Conservation (phyloP, 2,797 vertebrate species). For the Epinephelus malabaricus region DNA sequence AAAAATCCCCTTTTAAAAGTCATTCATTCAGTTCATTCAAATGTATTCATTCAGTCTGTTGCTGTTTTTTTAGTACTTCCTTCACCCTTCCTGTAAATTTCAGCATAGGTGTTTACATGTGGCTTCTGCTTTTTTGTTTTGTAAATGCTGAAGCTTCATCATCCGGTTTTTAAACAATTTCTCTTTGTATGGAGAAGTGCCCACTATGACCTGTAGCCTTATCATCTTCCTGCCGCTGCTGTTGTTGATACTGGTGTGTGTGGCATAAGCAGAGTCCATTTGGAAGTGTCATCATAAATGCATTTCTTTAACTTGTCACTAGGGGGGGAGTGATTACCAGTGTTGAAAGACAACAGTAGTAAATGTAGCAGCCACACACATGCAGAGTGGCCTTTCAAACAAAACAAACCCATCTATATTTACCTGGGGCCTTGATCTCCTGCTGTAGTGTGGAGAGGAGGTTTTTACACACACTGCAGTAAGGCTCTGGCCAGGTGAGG, state of each 20-base stretch:
- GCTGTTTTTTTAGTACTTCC: conserved; percentile 26
- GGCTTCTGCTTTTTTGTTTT: conserved; percentile 57
- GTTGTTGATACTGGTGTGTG: background rate
- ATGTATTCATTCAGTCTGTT: conserved; percentile 12
- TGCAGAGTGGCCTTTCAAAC: too few relatives aligned
- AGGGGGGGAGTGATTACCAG: conserved; percentile 52
- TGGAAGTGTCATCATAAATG: background rate
- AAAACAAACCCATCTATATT: background rate
- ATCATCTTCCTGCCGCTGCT: conserved; percentile 19
- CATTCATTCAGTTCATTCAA: conserved; percentile 26
- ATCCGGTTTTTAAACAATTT: conserved; percentile 43
- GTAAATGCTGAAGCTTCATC: conserved; percentile 38
- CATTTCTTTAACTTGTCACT: conserved; percentile 48
- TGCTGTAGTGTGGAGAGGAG: conserved; percentile 92
- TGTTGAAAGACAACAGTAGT: background rate
- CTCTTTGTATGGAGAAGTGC: conserved; percentile 25
- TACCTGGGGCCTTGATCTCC: conserved; percentile 95
- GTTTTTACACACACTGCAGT: conserved; percentile 90
- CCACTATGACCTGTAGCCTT: conserved; percentile 15
- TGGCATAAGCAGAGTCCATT: too few relatives aligned
- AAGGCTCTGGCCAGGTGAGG: conserved; percentile 95
- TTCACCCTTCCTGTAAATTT: conserved; percentile 24
- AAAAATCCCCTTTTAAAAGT: background rate
- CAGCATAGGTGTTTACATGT: background rate
- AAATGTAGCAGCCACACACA: background rate